A percentile compares a stretch with the other conserved stretches of the same genome.
Evolutionary conservation across 1,140 invertebrate genomes (phyloP).

Genomic region (Oedothorax gibbosus): DNA sequence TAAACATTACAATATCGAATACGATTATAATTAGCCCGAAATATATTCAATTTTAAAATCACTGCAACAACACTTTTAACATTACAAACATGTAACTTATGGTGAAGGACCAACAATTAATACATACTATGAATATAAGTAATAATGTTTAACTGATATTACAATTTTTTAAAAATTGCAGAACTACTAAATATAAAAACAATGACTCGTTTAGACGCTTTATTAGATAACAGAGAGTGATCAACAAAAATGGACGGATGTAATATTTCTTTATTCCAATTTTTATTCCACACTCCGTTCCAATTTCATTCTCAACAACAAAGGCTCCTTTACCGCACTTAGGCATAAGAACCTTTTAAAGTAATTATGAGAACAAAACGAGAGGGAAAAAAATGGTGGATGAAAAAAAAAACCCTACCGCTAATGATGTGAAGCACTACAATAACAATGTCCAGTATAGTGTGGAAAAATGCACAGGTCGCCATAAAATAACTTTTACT

Average conservation of each 20-base stretch:
- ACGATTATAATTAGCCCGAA: too few species aligned
- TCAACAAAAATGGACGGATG: constrained; percentile 2
- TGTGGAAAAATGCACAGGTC: constrained; percentile 4
- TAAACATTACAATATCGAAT: too few species aligned
- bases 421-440: constrained; percentile 43
- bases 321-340: constrained; percentile 9
- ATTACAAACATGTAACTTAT: too few species aligned
- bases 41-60: too few species aligned
- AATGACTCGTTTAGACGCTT: not conserved
- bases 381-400: constrained; percentile 16
- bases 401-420: constrained; percentile 21
- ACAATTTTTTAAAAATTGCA: not conserved
- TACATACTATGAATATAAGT: too few species aligned
- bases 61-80: too few species aligned
- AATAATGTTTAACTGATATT: too few species aligned
- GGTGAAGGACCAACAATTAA: too few species aligned
- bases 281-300: constrained; percentile 10
- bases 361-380: constrained; percentile 18
- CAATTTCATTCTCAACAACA: not conserved
- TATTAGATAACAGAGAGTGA: not conserved
- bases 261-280: not conserved
- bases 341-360: constrained; percentile 18
- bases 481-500: constrained; percentile 49
- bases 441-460: not conserved
- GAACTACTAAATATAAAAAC: not conserved